Base-by-base conservation (phyloP, 2,113 vertebrate species). In the Brienomyrus longianalis region DNA sequence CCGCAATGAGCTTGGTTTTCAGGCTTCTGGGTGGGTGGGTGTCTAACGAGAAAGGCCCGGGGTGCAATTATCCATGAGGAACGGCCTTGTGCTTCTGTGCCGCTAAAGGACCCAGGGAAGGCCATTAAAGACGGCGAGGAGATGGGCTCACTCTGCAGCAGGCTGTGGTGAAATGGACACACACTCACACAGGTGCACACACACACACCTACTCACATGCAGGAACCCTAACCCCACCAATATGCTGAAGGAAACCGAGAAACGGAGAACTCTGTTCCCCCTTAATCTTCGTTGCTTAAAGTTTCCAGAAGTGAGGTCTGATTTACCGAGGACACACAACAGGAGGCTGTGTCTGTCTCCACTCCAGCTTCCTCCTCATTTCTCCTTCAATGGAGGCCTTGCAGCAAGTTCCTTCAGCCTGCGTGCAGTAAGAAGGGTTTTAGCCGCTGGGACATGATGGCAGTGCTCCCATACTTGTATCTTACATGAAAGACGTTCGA, bases 1-100 rank as follows among this genome's bases (percentile, higher is more conserved):
- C 96, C 95, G 98, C 98, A 99, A 99, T 99, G 97, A 99, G 98
- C 98, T 99, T 99, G 98, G 98, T 98, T 99, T 99, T 99, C 98
- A 98, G 97, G 97, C 31, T 80, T 15, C 74, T 43, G 31, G 74
- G 10, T 27, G 74, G 83, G 83, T 10, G 15, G 83, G 39, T 10
- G 43, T 56, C 54, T 56, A 43, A 10, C 21, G 3, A 51, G 45
- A 47, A n/a, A 3, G 45, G 83, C 21, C 23, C 45, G 2, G 83
- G 45, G 83, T 13, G 45, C 97, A 99, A 99, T 99, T 98, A 99
- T 97, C 97, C 96, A 97, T 96, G 97, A 98, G 97, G 97, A 98
- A 94, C 97, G 96, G 97, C 95, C 97, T 98, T 97, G 96, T 97
- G 97, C 98, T 96, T 96, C 96, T 97, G 97, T 96, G 96, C 96